Conservation (phyloP, 2,113 vertebrate genomes). For the Seriola rivoliana region DNA sequence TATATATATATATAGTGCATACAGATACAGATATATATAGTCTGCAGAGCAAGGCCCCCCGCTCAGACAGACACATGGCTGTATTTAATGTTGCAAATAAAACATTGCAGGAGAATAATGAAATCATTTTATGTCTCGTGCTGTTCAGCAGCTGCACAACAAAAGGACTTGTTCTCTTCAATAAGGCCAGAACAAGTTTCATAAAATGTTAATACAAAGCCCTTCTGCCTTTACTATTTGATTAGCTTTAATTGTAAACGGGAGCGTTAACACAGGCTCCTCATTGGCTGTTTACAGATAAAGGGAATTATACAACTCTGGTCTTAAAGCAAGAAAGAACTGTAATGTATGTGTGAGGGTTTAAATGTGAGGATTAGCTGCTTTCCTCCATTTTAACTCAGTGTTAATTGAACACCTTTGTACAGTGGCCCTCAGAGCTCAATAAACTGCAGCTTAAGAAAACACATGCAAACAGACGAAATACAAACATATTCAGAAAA, state of each 20-base stretch:
- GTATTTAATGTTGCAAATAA: constrained; percentile 63
- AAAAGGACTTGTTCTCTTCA: constrained; percentile 19
- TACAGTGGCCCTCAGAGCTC: too few relatives aligned
- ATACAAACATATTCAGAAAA: too few relatives aligned
- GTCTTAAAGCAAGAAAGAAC: neutral
- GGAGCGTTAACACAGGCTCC: constrained; percentile 5
- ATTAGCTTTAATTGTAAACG: constrained; percentile 10
- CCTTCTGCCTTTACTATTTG: constrained; percentile 36
- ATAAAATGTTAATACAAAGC: constrained; percentile 41
- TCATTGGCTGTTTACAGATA: neutral
- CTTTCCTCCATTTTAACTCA: neutral
- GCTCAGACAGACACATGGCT: neutral
- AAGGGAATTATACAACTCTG: neutral
- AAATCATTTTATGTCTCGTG: constrained; percentile 30
- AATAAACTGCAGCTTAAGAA: too few relatives aligned
- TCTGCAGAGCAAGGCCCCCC: too few relatives aligned
- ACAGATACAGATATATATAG: too few relatives aligned
- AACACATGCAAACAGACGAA: too few relatives aligned
- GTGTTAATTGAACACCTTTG: neutral
- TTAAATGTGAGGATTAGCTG: neutral
- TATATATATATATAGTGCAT: too few relatives aligned
- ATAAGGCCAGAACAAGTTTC: constrained; percentile 26
- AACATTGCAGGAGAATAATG: constrained; percentile 48
- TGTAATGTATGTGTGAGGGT: neutral
- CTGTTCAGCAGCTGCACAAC: constrained; percentile 54